Base-by-base conservation (phyloP, 2,113 vertebrate genomes). In the Sylvicapra grimmia region DNA sequence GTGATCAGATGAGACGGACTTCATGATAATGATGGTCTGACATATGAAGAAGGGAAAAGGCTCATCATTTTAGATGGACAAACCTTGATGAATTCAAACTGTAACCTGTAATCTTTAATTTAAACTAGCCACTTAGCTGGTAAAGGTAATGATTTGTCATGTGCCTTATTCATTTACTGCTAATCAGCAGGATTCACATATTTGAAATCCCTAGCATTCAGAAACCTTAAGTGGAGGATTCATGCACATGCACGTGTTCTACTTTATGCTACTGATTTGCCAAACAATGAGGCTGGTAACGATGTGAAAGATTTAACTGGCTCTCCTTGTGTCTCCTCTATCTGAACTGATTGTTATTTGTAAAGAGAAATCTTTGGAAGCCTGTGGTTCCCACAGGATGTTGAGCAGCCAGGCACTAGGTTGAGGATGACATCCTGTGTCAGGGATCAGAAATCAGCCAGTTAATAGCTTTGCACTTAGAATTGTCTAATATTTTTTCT, bases 261-360 rank as follows among this genome's bases (percentile, higher is more conserved):
- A 98, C 98, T 99, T 98, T 98, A 98, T 99, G 98, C 98, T 98
- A 58, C 98, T 99, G 99, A 99, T 99, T 99, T 99, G 98, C 98
- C 99, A 99, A 99, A 99, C 99, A 99, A 99, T 99, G 98, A 99
- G 98, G 95, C 97, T 98, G 98, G 98, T 98, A 98, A 99, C 98
- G 98, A 99, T 98, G 96, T 98, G 98, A 98, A 98, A 99, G 99
- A 99, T 99, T 99, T 99, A 99, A 98, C 98, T 92, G 97, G 98
- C 96, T 98, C 90, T 98, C 98, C 99, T 98, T 95, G 97, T 98
- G 98, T 96, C 98, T 98, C 97, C 98, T 98, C 98, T 97, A 97
- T 96, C 97, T 98, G 98, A 99, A 98, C 98, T 98, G 98, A 99
- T 98, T 99, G 98, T 98, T 99, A 98, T 98, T 99, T 99, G 99